Base-by-base conservation (phyloP, 2,888 invertebrate genomes). In the Sesamia inferens region DNA sequence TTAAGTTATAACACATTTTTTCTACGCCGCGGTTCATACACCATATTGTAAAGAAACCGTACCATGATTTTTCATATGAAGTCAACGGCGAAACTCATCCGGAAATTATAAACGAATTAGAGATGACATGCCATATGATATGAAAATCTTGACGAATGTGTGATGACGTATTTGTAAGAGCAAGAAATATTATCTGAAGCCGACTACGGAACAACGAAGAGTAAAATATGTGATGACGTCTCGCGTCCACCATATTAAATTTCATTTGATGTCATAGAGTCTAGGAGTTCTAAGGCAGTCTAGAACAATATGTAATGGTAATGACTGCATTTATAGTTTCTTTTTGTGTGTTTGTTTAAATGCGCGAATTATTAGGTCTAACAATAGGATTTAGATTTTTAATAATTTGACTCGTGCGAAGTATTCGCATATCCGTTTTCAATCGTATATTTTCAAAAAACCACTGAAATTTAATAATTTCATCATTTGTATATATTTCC, bases 211-310 rank as follows among this genome's bases (percentile, higher is more conserved):
- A 63, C 54, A 65, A 65, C 55, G 44, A 76, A 72, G 62, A 72
- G 55, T 31, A 62, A 72, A 79, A 48, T 76, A 79, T 79, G 31
- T 79, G 79, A 76, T 76, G 79, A 76, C 76, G 73, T 76, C 73
- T 79, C 62, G 19, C n/a, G 57, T 31, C 42, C 62, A 39, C 55
- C 79, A 24, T 72, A 79, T 76, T 73, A 31, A 39, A 63, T 76
- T 76, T 58, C 76, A 79, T 58, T 76, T 72, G 73, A 76, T 57
- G 79, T 74, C 74, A 55, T 55, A 39, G 4, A n/a, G 69, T 51
- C 48, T 55, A 75, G 75, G 4, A 47, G 54, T 62, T 51, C 7
- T 48, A n/a, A n/a, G 22, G 14, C 16, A 74, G 59, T 70, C 47
- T 31, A 14, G 79, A 24, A 59, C 47, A 59, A 42, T 22, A 31